Percentiles rank a stretch among this genome's conserved stretches.
Conservation (phyloP, 2,113 vertebrate species). For the Saguinus imperator region DNA sequence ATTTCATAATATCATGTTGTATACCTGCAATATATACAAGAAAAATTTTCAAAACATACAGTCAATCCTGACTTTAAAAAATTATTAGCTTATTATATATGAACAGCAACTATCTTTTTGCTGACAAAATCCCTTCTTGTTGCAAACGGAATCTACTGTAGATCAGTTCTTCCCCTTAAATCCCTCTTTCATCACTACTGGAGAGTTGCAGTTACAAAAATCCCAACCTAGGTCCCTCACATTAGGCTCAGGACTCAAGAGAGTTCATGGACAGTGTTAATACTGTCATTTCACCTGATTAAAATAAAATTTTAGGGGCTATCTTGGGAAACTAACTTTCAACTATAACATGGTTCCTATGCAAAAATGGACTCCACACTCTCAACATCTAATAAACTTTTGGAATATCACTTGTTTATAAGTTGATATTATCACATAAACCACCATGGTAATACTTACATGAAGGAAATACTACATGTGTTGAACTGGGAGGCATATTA, state of each 20-base stretch:
- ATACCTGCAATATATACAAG: not conserved
- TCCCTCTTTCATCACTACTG: not conserved
- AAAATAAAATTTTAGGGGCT: not conserved
- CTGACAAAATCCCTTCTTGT: not conserved
- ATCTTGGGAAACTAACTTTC: not conserved
- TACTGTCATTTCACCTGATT: not conserved
- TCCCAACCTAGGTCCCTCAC: not conserved
- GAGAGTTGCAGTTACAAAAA: not conserved
- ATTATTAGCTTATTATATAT: not conserved
- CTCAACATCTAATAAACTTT: not conserved
- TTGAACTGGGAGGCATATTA: not conserved
- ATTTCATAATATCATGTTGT: not conserved
- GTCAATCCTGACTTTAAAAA: not conserved
- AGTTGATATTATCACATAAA: not conserved
- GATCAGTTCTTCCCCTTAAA: not conserved
- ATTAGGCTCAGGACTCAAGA: not conserved
- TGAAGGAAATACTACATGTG: not conserved
- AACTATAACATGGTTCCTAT: not conserved
- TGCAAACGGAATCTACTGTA: not conserved
- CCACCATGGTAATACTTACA: not conserved
- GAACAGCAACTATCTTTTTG: not conserved
- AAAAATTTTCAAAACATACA: not conserved
- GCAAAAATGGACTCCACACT: not conserved
- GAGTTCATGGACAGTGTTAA: not conserved
- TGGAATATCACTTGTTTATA: constrained; percentile 6